phyloP scores from a whole-genome alignment of 2,888 invertebrate genomes.

The Anaspis maculata region DNA sequence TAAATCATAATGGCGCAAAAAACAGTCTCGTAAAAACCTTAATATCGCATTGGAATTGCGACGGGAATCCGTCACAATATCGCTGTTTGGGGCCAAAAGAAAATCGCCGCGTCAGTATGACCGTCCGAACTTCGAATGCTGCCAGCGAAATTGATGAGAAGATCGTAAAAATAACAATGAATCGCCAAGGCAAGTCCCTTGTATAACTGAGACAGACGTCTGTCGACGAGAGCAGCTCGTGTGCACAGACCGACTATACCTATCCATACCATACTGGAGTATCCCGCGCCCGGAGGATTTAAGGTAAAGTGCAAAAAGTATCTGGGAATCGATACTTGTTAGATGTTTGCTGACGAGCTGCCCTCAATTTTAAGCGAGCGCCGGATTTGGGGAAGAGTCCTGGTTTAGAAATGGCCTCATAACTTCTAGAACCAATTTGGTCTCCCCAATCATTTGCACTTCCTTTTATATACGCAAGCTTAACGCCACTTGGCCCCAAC shows the following conservation, averaged over 20 bases:
- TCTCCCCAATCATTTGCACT: slow-evolving; percentile 29
- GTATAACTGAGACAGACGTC: slow-evolving; percentile 8
- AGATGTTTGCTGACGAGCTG: slow-evolving; percentile 14
- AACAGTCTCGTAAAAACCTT: slow-evolving; percentile 14
- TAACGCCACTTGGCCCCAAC: slow-evolving; percentile 16
- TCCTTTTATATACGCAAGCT: slow-evolving; percentile 24
- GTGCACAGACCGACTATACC: no score
- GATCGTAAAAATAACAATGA: slow-evolving; percentile 14
- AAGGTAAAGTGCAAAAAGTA: slow-evolving; percentile 14
- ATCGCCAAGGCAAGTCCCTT: slow-evolving; percentile 12
- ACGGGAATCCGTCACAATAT: slow-evolving; percentile 9
- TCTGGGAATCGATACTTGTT: slow-evolving; percentile 18
- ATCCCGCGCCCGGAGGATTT: slow-evolving; percentile 7
- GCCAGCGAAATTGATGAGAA: slow-evolving; percentile 8
- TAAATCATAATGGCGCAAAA: slow-evolving; percentile 10
- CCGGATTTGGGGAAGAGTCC: slow-evolving; percentile 20
- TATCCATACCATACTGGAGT: no score
- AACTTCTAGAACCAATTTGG: slow-evolving; percentile 27
- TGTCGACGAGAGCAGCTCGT: slow-evolving; percentile 7
- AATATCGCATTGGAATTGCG: slow-evolving; percentile 9
- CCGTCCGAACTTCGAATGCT: slow-evolving; percentile 2
- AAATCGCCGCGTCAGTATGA: slow-evolving; percentile 14
- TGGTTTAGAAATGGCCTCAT: slow-evolving; percentile 24
- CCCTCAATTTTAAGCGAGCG: slow-evolving; percentile 10
- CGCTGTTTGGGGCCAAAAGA: slow-evolving; percentile 4